phyloP scores from a whole-genome alignment of 1,140 invertebrate genomes.

The Drosophila subpulchrella region DNA sequence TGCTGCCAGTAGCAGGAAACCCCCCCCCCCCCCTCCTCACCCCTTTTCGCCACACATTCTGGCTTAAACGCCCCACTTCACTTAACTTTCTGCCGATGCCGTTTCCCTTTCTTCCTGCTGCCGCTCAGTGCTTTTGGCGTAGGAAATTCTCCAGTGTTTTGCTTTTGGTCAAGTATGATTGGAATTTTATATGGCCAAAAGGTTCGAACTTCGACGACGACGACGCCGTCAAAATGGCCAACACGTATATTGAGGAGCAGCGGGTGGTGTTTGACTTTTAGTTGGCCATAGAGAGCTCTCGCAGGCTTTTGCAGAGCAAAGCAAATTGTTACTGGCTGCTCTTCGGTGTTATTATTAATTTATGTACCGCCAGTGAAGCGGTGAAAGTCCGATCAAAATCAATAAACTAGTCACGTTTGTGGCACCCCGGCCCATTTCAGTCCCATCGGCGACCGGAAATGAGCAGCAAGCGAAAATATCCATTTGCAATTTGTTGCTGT shows the following conservation, averaged over 20 bases:
- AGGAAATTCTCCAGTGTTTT: constrained; percentile 77
- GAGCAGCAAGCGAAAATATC: constrained; percentile 68
- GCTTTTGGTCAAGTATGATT: constrained; percentile 82
- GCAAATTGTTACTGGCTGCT: constrained; percentile 77
- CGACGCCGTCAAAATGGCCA: constrained; percentile 66
- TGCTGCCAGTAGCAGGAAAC: constrained; percentile 54
- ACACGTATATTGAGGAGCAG: constrained; percentile 63
- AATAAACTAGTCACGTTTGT: constrained; percentile 79
- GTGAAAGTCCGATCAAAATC: constrained; percentile 63
- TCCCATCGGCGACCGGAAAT: constrained; percentile 50
- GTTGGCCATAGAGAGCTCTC: constrained; percentile 40
- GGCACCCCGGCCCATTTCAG: constrained; percentile 22
- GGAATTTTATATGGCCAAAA: constrained; percentile 78
- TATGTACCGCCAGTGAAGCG: constrained; percentile 56
- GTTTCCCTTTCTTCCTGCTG: constrained; percentile 8
- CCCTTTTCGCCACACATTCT: constrained; percentile 22
- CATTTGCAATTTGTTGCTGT: constrained; percentile 73
- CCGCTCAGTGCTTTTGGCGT: constrained; percentile 37
- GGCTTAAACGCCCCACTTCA: constrained; percentile 74
- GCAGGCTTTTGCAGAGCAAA: constrained; percentile 74
- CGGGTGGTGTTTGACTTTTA: constrained; percentile 70
- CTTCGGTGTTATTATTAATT: constrained; percentile 77
- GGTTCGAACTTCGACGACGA: constrained; percentile 47
- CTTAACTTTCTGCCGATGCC: constrained; percentile 45
- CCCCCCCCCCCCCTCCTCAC: not conserved